phyloP scores from a whole-genome alignment of 2,113 vertebrate species.

The Taxidea taxus region DNA sequence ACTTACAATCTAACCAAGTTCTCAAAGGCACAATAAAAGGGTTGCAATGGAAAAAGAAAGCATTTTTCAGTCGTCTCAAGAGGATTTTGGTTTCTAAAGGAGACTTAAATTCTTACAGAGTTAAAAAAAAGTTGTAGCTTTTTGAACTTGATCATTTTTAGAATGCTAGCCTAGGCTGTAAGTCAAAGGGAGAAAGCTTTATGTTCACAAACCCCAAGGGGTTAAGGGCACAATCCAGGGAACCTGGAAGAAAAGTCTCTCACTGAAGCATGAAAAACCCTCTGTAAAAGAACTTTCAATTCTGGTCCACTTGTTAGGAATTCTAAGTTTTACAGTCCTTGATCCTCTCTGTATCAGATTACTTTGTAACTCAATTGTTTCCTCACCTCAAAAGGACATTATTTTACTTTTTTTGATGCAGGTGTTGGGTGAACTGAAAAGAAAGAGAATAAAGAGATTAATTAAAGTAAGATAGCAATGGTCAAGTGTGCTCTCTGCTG shows the following conservation, averaged over 20 bases:
- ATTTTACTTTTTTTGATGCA: conserved; percentile 53
- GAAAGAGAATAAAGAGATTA: conserved; percentile 57
- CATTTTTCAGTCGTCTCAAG: conserved; percentile 15
- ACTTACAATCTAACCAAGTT: neutral
- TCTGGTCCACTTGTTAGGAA: conserved; percentile 39
- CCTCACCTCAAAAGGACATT: conserved; percentile 44
- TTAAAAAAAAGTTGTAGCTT: conserved; percentile 44
- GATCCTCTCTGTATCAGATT: conserved; percentile 31
- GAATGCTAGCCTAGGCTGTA: conserved; percentile 29
- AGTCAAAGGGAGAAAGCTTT: conserved; percentile 59
- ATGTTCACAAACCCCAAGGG: conserved; percentile 54
- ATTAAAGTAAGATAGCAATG: conserved; percentile 59
- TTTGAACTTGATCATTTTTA: conserved; percentile 68
- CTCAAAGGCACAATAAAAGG: neutral
- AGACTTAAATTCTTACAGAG: conserved; percentile 42
- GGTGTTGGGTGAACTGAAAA: conserved; percentile 61
- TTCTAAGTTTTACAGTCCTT: conserved; percentile 57
- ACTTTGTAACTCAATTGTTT: conserved; percentile 63
- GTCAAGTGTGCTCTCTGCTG: conserved; percentile 59
- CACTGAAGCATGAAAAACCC: conserved; percentile 52
- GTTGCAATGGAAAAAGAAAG: conserved; percentile 32
- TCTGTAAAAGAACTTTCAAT: conserved; percentile 33
- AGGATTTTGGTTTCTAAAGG: conserved; percentile 55
- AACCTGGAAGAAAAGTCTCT: conserved; percentile 50
- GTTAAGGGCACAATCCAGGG: conserved; percentile 35